Conservation (phyloP, 1,140 invertebrate species). For the Atopsyche davidsoni region DNA sequence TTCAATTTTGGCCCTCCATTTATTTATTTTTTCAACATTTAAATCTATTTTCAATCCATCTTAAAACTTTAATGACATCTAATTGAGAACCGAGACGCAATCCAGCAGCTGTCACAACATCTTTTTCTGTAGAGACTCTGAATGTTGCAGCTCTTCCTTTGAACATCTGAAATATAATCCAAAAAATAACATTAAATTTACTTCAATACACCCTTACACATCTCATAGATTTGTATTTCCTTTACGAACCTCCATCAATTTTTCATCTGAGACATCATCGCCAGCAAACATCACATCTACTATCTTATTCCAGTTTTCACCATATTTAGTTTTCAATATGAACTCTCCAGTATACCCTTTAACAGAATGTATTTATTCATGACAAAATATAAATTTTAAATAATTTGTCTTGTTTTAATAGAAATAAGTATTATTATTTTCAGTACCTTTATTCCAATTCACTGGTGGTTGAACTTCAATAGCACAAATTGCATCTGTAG, state of each 20-base stretch:
- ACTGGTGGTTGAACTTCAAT: conserved; percentile 83
- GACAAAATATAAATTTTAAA: conserved; percentile 1
- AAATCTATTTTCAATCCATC: conserved; percentile 23
- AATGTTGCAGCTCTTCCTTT: conserved; percentile 22
- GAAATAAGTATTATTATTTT: not conserved
- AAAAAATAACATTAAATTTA: too few relatives aligned
- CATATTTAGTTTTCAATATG: conserved; percentile 80
- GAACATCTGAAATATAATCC: conserved; percentile 22
- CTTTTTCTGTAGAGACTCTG: conserved; percentile 17
- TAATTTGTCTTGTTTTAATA: not conserved
- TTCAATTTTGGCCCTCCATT: not conserved
- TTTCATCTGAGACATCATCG: conserved; percentile 85
- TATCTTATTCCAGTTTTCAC: conserved; percentile 82
- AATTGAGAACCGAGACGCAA: conserved; percentile 10
- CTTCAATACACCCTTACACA: too few relatives aligned
- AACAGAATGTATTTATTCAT: conserved; percentile 18
- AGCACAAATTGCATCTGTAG: conserved; percentile 72
- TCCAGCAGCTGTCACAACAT: conserved; percentile 20
- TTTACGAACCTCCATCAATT: conserved; percentile 78
- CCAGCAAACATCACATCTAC: conserved; percentile 86
- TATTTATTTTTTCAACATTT: conserved; percentile 11
- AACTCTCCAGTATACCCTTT: conserved; percentile 77
- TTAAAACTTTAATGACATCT: conserved; percentile 20
- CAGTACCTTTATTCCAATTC: conserved; percentile 77
- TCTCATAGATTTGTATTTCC: too few relatives aligned